Conservation (phyloP, 2,888 invertebrate species). For the Pediacus dermestoides region DNA sequence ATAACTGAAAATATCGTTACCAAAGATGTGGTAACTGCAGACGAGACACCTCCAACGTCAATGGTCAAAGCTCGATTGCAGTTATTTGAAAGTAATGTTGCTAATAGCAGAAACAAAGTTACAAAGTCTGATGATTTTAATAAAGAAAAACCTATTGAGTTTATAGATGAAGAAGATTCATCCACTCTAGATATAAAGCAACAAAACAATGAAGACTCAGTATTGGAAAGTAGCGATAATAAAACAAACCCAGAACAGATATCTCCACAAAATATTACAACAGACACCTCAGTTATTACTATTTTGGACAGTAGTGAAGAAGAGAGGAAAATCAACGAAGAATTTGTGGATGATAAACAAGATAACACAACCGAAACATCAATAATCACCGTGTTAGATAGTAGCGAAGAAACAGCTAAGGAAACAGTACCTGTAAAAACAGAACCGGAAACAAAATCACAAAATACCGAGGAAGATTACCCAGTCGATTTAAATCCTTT, state of each 20-base stretch:
- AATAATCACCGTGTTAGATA: constrained; percentile 2
- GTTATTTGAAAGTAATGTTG: constrained; percentile 42
- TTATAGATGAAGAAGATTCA: too few relatives aligned
- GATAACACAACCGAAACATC: constrained; percentile 3
- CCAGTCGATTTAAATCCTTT: constrained; percentile 84
- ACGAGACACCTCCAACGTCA: constrained; percentile 27
- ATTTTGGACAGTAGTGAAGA: constrained; percentile 15
- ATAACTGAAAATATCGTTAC: constrained; percentile 43
- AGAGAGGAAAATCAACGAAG: constrained; percentile 8
- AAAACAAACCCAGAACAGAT: too few relatives aligned
- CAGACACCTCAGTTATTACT: constrained; percentile 12
- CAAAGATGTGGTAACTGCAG: constrained; percentile 42
- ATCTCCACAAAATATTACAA: too few relatives aligned
- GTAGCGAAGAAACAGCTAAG: constrained; percentile 1
- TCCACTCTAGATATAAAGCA: too few relatives aligned
- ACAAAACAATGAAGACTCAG: too few relatives aligned
- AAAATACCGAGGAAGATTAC: constrained; percentile 43
- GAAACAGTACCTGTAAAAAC: neutral
- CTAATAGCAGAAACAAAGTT: neutral
- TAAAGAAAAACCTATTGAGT: too few relatives aligned
- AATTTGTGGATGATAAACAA: constrained; percentile 1
- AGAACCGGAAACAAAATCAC: constrained; percentile 13
- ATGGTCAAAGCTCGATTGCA: constrained; percentile 48
- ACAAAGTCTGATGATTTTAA: too few relatives aligned
- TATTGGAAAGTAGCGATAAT: too few relatives aligned